These are phyloP conservation scores for Triplophysa tibetana DNA, from an alignment of 2,113 vertebrate genomes.

Conservation along the genomic window DNA sequence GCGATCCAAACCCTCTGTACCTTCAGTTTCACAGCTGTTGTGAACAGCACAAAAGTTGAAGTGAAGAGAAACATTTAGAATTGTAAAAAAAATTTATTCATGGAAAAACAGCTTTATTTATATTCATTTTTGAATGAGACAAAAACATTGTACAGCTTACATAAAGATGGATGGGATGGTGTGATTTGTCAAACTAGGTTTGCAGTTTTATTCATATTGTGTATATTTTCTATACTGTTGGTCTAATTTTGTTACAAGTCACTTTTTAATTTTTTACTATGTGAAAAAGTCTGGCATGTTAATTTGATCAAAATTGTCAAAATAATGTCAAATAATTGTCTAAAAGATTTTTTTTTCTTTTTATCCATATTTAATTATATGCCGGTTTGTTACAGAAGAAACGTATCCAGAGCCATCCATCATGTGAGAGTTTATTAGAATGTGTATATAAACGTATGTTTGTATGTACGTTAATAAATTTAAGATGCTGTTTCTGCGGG, in stretches of 20 bases:
- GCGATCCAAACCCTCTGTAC: not conserved
- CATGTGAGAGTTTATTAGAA: not conserved
- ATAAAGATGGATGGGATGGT: not conserved
- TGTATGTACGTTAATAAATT: not conserved
- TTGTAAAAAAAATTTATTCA: not conserved
- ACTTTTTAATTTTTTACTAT: not conserved
- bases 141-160: not conserved
- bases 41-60: not conserved
- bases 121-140: not conserved
- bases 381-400: not conserved
- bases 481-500: not conserved
- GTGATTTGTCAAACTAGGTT: not conserved
- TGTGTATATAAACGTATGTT: not conserved
- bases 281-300: not conserved
- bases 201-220: not conserved
- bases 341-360: not conserved
- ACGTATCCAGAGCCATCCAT: not conserved
- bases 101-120: not conserved
- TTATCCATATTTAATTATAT: not conserved
- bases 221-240: not conserved
- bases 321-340: not conserved
- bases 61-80: not conserved
- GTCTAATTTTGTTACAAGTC: not conserved
- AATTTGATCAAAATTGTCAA: too few relatives aligned
- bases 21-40: constrained; percentile 9